Conservation (phyloP, 2,797 vertebrate genomes). For the Peromyscus nudipes region DNA sequence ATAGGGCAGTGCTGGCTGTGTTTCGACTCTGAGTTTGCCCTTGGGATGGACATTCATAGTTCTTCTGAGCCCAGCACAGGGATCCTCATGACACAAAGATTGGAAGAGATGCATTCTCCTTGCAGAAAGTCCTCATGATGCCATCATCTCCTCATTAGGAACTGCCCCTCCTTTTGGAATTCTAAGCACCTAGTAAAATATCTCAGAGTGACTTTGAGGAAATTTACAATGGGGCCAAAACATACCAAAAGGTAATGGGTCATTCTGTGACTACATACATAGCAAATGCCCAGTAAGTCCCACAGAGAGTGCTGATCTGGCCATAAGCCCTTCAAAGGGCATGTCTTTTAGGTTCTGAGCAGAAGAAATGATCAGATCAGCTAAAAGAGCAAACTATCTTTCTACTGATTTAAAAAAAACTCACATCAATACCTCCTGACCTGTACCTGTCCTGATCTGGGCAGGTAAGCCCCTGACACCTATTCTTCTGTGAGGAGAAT, state of each 20-base stretch:
- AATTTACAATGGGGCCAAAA: not conserved
- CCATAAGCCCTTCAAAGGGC: not conserved
- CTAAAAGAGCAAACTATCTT: not conserved
- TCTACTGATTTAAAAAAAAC: not conserved
- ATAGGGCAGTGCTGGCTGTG: not conserved
- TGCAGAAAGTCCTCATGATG: not conserved
- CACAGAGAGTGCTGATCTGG: not conserved
- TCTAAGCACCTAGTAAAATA: not conserved
- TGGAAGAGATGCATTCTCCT: not conserved
- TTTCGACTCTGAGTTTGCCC: not conserved
- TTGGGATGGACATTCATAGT: constrained; percentile 45
- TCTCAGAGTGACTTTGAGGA: constrained; percentile 34
- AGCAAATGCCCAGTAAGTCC: not conserved
- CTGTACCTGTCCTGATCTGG: not conserved
- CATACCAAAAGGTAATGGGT: not conserved
- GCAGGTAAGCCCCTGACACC: not conserved
- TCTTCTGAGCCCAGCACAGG: constrained; percentile 7
- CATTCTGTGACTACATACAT: not conserved
- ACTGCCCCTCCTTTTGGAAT: not conserved
- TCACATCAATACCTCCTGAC: not conserved
- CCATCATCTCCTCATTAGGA: not conserved
- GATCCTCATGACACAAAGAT: constrained; percentile 5
- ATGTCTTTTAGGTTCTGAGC: not conserved
- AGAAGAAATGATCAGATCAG: not conserved
- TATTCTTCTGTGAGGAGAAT: not conserved